Evolutionary conservation across 2,113 vertebrate species (phyloP).

Genomic region (Nesogale talazaci): DNA sequence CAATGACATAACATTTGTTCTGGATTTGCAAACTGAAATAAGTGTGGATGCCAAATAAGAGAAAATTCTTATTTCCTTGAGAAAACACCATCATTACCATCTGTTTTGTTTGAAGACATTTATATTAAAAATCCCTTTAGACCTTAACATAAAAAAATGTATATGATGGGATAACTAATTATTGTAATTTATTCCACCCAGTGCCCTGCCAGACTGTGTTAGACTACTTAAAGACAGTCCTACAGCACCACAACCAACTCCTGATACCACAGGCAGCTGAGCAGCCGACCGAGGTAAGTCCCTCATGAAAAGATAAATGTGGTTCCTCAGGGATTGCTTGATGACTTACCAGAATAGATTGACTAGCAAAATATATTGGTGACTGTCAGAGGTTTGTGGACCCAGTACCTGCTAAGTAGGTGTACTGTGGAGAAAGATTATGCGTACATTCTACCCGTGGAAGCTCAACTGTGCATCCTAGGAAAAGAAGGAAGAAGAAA

Average conservation of each 20-base stretch:
- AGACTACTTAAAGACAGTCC: slow-evolving; percentile 96
- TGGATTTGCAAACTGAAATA: slow-evolving; percentile 74
- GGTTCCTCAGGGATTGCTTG: background rate
- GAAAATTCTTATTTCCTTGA: slow-evolving; percentile 69
- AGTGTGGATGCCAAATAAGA: slow-evolving; percentile 73
- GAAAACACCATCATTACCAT: slow-evolving; percentile 24
- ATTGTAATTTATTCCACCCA: slow-evolving; percentile 83
- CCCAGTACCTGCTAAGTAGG: background rate
- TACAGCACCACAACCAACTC: slow-evolving; percentile 97
- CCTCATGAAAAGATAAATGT: background rate
- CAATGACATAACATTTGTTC: slow-evolving; percentile 25
- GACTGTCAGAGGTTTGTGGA: background rate
- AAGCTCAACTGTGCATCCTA: background rate
- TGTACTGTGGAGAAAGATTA: background rate
- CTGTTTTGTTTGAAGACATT: slow-evolving; percentile 16
- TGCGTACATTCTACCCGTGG: background rate
- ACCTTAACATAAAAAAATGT: background rate
- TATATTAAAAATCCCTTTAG: slow-evolving; percentile 62
- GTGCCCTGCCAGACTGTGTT: slow-evolving; percentile 97
- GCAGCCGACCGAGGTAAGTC: slow-evolving; percentile 93
- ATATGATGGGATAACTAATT: slow-evolving; percentile 23
- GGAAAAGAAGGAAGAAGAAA: background rate
- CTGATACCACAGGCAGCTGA: slow-evolving; percentile 91
- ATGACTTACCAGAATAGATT: background rate
- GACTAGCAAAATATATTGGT: background rate